Percentiles rank a stretch among this genome's conserved stretches.
These are phyloP conservation scores for Nycticorax nycticorax DNA, from an alignment of 2,113 vertebrate genomes.

Conservation along the genomic window DNA sequence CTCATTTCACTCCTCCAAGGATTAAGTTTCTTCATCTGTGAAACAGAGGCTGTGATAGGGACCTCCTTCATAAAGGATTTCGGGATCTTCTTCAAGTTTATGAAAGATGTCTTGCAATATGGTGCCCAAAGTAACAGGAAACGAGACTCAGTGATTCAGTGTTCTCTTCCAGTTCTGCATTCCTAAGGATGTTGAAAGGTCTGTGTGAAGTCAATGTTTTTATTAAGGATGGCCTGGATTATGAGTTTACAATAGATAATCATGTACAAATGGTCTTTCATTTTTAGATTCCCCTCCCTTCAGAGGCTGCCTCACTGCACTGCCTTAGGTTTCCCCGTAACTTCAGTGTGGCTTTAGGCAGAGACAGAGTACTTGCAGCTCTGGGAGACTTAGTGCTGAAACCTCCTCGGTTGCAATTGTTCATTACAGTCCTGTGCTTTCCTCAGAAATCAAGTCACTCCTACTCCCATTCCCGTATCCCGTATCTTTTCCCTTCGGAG, in stretches of 20 bases:
- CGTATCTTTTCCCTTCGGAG: neutral
- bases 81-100: neutral
- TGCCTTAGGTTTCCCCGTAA: neutral
- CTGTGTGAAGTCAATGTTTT: constrained; percentile 37
- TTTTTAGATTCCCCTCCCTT: constrained; percentile 41
- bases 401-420: neutral
- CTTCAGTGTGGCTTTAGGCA: neutral
- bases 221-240: constrained; percentile 30
- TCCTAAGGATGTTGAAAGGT: constrained; percentile 23
- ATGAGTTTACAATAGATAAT: constrained; percentile 46
- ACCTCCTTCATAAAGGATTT: neutral
- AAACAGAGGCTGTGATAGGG: neutral
- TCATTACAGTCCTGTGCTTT: neutral
- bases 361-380: neutral
- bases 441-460: neutral
- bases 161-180: constrained; percentile 24
- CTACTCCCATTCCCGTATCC: neutral
- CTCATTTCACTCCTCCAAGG: neutral
- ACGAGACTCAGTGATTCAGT: neutral
- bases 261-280: constrained; percentile 33
- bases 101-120: neutral
- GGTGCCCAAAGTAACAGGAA: constrained; percentile 46
- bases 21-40: neutral
- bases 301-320: neutral
- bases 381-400: neutral